Base-by-base conservation (phyloP, 2,797 vertebrate species). In the Rhinatrema bivittatum region DNA sequence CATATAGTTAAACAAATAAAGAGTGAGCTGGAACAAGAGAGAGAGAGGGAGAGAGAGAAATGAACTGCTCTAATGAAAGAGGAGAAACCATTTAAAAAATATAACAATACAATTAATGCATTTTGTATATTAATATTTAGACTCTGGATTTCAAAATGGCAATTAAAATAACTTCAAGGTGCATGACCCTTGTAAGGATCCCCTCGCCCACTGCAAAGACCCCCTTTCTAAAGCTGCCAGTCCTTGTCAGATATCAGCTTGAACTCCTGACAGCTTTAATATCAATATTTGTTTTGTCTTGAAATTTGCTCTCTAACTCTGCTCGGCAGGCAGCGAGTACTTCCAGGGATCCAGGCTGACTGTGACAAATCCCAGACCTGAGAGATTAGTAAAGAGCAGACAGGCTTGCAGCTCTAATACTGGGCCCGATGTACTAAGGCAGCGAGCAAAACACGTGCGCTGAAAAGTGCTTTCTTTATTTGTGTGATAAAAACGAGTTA, bases 231-330 rank as follows among this genome's bases (percentile, higher is more conserved):
- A n/a, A n/a, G n/a, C n/a, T n/a, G n/a, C n/a, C n/a, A n/a, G n/a
- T n/a, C n/a, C n/a, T n/a, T n/a, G n/a, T n/a, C n/a, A n/a, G n/a
- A n/a, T n/a, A n/a, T n/a, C n/a, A n/a, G n/a, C n/a, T n/a, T n/a
- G n/a, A n/a, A n/a, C n/a, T n/a, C n/a, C n/a, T 54, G 69, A 62
- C 73, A 65, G 59, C 62, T 61, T 59, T 57, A 68, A 68, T 62
- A 54, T 60, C 32, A 40, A 36, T 57, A 59, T 74, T 72, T 70
- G 67, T 68, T 58, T 56, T 53, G 4, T 47, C 58, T 41, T 38
- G 51, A 13, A 62, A 33, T 45, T 39, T 62, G 3, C 24, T 50
- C 50, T 50, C 39, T 50, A 51, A 60, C 54, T 43, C 20, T 8
- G 44, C 51, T 59, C 20, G 64, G 34, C 34, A 68, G 35, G 57